A percentile compares a stretch with the other conserved stretches of the same genome.
These are phyloP conservation scores for Platalea minor DNA, from an alignment of 2,797 vertebrate species.

Conservation along the genomic window DNA sequence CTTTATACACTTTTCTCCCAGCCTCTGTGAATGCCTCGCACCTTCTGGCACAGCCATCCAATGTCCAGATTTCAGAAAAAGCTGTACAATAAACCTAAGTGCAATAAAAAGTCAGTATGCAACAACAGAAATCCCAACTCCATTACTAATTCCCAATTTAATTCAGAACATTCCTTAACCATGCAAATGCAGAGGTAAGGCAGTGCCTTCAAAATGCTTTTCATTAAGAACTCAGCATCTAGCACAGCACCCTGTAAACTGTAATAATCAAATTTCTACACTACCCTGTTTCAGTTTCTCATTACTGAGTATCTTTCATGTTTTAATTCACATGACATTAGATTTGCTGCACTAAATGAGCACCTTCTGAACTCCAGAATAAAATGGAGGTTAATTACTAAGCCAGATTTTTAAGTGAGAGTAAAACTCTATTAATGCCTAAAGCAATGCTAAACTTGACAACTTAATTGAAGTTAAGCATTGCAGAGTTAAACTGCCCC, in stretches of 20 bases:
- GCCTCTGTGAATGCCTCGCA: neutral
- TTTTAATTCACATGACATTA: constrained; percentile 55
- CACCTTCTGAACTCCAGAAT: constrained; percentile 53
- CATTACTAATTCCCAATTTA: neutral
- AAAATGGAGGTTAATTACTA: constrained; percentile 63
- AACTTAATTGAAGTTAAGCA: constrained; percentile 52
- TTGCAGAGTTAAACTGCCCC: constrained; percentile 38
- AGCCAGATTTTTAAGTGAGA: constrained; percentile 59
- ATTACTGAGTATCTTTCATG: constrained; percentile 44
- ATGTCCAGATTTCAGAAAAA: neutral
- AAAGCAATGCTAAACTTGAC: constrained; percentile 55
- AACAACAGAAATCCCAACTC: neutral
- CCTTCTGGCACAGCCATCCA: neutral
- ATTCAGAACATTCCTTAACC: neutral
- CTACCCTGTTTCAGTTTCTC: constrained; percentile 28
- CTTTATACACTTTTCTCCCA: neutral
- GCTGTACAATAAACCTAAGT: neutral
- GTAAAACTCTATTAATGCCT: constrained; percentile 63
- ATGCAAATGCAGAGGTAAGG: neutral
- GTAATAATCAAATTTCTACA: constrained; percentile 34
- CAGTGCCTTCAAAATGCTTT: neutral
- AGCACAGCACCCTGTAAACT: neutral
- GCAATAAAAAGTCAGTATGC: neutral
- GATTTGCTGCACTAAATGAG: constrained; percentile 30
- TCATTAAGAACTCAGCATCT: neutral